Evolutionary conservation across 2,113 vertebrate species (phyloP).

Genomic region (Danio rerio): GRCz12tu NC_133185.1:27929001-27929500

Average conservation of each 20-base stretch:
- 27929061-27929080: conserved; percentile 38
- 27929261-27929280: conserved; percentile 65
- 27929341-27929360: conserved; percentile 32
- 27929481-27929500: conserved; percentile 49
- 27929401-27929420: conserved; percentile 38
- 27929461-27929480: conserved; percentile 57
- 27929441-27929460: conserved; percentile 65
- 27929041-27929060: conserved; percentile 32
- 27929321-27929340: conserved; percentile 47
- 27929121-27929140: conserved; percentile 51
- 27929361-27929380: conserved; percentile 39
- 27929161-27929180: conserved; percentile 60
- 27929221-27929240: conserved; percentile 60
- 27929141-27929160: conserved; percentile 53
- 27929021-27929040: not conserved
- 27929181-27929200: conserved; percentile 56
- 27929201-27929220: conserved; percentile 62
- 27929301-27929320: conserved; percentile 66
- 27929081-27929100: conserved; percentile 26
- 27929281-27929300: conserved; percentile 69
- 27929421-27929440: conserved; percentile 59
- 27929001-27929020: not conserved
- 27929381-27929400: conserved; percentile 30
- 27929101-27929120: conserved; percentile 51
- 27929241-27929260: conserved; percentile 56